These are phyloP conservation scores for Dendronephthya gigantea DNA, from an alignment of 64 coral and sea anemone species.

Conservation along the genomic window DNA sequence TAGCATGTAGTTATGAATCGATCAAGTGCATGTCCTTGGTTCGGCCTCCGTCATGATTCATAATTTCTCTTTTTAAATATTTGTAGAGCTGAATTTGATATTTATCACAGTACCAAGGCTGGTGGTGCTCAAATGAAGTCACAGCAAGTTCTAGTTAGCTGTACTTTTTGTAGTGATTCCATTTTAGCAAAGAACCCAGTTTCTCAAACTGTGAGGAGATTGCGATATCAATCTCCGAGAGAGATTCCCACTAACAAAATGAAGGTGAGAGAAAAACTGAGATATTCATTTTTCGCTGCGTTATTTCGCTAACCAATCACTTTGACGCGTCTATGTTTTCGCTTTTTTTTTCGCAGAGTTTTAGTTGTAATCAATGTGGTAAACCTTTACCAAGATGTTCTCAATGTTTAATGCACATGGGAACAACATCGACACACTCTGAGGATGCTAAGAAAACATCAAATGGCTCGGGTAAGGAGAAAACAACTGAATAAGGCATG, in stretches of 20 bases:
- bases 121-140: constrained; percentile 25
- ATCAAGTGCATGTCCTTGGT: too few species aligned
- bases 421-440: constrained; percentile 56
- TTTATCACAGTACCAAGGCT: neutral
- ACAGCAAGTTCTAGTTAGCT: constrained; percentile 87
- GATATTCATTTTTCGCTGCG: too few species aligned
- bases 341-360: constrained; percentile 47
- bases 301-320: too few species aligned
- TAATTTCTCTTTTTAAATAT: neutral
- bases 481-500: too few species aligned
- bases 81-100: neutral
- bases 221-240: neutral
- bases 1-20: too few species aligned
- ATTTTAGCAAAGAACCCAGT: constrained; percentile 54
- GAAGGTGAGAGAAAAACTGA: neutral
- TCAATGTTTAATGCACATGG: constrained; percentile 84
- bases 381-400: constrained; percentile 90
- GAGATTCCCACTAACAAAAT: neutral
- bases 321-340: too few species aligned
- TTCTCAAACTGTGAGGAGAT: neutral
- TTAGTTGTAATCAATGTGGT: constrained; percentile 67
- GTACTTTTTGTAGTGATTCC: constrained; percentile 83
- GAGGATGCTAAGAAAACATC: neutral
- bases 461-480: neutral
- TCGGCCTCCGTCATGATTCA: too few species aligned